These are phyloP conservation scores for Calliopum simillimum DNA, from an alignment of 2,888 invertebrate species.

Conservation along the genomic window DNA sequence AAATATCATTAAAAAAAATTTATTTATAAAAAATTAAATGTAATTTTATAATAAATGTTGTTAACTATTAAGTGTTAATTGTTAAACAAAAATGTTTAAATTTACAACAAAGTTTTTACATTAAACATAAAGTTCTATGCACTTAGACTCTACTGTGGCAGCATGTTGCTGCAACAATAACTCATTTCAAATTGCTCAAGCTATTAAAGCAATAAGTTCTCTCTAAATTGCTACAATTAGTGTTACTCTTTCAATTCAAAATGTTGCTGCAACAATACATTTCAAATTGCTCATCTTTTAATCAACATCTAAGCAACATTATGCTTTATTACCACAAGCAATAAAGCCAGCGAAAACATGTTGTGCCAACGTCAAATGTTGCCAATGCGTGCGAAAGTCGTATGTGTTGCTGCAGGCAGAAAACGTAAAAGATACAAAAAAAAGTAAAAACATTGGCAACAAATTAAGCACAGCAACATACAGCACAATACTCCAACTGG, in stretches of 20 bases:
- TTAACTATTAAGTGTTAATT: neutral
- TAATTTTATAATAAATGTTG: neutral
- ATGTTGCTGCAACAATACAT: too few species aligned
- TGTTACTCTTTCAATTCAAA: too few species aligned
- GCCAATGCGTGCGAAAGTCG: neutral
- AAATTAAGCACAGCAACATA: neutral
- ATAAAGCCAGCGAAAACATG: too few species aligned
- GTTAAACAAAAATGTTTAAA: neutral
- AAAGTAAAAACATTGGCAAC: neutral
- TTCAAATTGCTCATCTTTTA: too few species aligned
- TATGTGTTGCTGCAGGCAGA: neutral
- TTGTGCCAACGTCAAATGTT: too few species aligned
- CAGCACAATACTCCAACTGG: neutral
- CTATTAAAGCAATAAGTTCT: too few species aligned
- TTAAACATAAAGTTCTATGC: neutral
- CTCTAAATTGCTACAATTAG: too few species aligned
- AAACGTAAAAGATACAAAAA: conserved; percentile 3
- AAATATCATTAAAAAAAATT: too few species aligned
- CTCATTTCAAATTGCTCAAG: too few species aligned
- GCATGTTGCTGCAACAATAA: conserved; percentile 1
- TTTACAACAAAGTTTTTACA: neutral
- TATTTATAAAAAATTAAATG: conserved; percentile 7
- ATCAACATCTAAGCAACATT: too few species aligned
- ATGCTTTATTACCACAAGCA: too few species aligned
- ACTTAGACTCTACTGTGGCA: neutral